phyloP scores from a whole-genome alignment of 2,113 vertebrate species.

The Lates calcarifer region DNA sequence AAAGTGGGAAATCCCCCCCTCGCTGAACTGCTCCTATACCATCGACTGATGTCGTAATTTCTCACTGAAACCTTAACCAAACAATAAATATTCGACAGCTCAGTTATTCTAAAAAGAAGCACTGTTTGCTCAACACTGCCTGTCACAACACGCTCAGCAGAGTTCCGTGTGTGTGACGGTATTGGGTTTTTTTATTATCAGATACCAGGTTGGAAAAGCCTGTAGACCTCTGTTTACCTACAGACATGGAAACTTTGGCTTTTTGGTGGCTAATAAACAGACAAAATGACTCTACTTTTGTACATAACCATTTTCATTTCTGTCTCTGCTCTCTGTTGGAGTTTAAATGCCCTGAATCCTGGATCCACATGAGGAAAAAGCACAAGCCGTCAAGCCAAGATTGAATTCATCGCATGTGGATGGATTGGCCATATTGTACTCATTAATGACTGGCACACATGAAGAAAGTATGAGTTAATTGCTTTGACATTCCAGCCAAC shows the following conservation, averaged over 20 bases:
- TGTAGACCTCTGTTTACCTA: background rate
- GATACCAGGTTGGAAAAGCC: slow-evolving; percentile 26
- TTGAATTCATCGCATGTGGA: slow-evolving; percentile 45
- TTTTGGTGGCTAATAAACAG: background rate
- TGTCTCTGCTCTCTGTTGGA: background rate
- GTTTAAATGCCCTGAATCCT: slow-evolving; percentile 31
- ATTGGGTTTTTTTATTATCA: slow-evolving; percentile 32
- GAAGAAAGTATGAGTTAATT: slow-evolving; percentile 66
- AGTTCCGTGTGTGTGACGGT: slow-evolving; percentile 31
- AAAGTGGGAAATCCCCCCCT: slow-evolving; percentile 74
- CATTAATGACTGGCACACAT: slow-evolving; percentile 74
- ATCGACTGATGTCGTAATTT: slow-evolving; percentile 68
- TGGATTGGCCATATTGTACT: slow-evolving; percentile 53
- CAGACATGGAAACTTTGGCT: background rate
- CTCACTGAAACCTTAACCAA: slow-evolving; percentile 74
- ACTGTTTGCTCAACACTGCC: slow-evolving; percentile 74
- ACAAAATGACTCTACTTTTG: slow-evolving; percentile 2
- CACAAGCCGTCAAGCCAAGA: slow-evolving; percentile 24
- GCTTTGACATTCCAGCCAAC: slow-evolving; percentile 60
- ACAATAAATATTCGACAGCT: slow-evolving; percentile 79
- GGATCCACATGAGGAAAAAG: slow-evolving; percentile 34
- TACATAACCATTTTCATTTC: background rate
- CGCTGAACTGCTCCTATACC: slow-evolving; percentile 35
- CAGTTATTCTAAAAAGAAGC: slow-evolving; percentile 69
- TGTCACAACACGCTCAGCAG: slow-evolving; percentile 66